A percentile compares a stretch with the other conserved stretches of the same genome.
These are phyloP conservation scores for Parnassius glacialis DNA, from an alignment of 2,888 invertebrate species.

Conservation along the genomic window DNA sequence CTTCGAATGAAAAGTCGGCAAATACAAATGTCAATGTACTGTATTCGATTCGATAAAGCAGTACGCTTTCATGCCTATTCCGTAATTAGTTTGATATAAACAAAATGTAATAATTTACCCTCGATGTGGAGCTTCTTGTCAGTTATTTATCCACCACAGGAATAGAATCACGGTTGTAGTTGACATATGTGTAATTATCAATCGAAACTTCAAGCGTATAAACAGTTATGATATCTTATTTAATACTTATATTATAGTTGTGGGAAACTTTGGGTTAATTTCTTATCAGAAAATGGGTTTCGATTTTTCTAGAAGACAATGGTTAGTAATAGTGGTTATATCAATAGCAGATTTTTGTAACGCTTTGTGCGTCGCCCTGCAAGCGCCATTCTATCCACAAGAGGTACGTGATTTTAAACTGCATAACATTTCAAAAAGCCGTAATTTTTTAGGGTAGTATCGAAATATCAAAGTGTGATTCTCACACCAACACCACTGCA, in stretches of 20 bases:
- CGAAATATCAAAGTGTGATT: no score
- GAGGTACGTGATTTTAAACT: conserved; percentile 81
- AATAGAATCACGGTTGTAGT: conserved; percentile 38
- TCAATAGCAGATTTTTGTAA: conserved; percentile 91
- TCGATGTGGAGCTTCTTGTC: conserved; percentile 38
- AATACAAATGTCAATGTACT: conserved; percentile 13
- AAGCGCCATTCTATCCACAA: conserved; percentile 92
- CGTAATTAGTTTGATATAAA: conserved; percentile 33
- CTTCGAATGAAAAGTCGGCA: not conserved
- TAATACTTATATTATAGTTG: not conserved
- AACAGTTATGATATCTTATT: not conserved
- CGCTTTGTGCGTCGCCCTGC: conserved; percentile 90
- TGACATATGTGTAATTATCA: conserved; percentile 27
- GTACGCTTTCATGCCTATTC: not conserved
- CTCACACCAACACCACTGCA: no score
- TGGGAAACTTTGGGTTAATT: not conserved
- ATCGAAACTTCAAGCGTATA: not conserved
- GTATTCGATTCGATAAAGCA: conserved; percentile 8
- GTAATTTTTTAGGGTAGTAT: no score
- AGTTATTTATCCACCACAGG: conserved; percentile 48
- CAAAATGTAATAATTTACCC: conserved; percentile 43
- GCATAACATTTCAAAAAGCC: not conserved
- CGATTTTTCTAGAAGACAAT: conserved; percentile 86
- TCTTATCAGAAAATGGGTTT: conserved; percentile 71
- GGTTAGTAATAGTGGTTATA: conserved; percentile 88